Evolutionary conservation across 2,888 invertebrate species (phyloP).

Genomic region (Barypeithes pellucidus): DNA sequence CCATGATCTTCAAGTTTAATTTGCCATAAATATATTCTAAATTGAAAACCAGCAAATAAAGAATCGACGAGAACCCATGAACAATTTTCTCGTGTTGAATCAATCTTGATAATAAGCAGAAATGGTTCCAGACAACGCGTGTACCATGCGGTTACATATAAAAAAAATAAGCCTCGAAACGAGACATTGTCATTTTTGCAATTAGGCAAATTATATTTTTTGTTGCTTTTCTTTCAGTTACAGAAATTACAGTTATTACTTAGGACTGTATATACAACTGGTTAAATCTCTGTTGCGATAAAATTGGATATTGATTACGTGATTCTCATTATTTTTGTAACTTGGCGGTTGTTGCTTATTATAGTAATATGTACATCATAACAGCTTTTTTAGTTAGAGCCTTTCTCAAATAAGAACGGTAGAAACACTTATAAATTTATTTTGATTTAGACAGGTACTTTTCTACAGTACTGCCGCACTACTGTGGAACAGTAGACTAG

Average conservation of each 20-base stretch:
- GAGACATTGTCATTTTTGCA: slow-evolving; percentile 49
- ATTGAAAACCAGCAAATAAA: slow-evolving; percentile 1
- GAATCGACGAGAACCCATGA: slow-evolving; percentile 32
- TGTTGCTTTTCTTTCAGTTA: slow-evolving; percentile 40
- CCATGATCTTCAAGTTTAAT: background rate
- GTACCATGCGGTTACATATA: slow-evolving; percentile 40
- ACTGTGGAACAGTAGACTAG: too few species aligned
- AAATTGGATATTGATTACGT: slow-evolving; percentile 50
- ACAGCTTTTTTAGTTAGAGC: too few species aligned
- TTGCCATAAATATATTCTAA: background rate
- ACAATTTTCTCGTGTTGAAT: slow-evolving; percentile 51
- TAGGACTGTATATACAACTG: slow-evolving; percentile 61
- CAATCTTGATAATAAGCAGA: slow-evolving; percentile 43
- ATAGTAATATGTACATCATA: too few species aligned
- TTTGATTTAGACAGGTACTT: too few species aligned
- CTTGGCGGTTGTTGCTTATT: too few species aligned
- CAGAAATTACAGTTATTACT: slow-evolving; percentile 54
- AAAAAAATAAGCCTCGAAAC: slow-evolving; percentile 31
- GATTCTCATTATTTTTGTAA: slow-evolving; percentile 36
- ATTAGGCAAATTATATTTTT: slow-evolving; percentile 46
- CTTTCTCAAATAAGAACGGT: too few species aligned
- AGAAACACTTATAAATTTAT: too few species aligned
- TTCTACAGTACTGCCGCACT: too few species aligned
- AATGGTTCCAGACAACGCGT: slow-evolving; percentile 41
- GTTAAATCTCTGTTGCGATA: slow-evolving; percentile 59